Base-by-base conservation (phyloP, 2,888 invertebrate species). In the Proisotoma minuta region DNA sequence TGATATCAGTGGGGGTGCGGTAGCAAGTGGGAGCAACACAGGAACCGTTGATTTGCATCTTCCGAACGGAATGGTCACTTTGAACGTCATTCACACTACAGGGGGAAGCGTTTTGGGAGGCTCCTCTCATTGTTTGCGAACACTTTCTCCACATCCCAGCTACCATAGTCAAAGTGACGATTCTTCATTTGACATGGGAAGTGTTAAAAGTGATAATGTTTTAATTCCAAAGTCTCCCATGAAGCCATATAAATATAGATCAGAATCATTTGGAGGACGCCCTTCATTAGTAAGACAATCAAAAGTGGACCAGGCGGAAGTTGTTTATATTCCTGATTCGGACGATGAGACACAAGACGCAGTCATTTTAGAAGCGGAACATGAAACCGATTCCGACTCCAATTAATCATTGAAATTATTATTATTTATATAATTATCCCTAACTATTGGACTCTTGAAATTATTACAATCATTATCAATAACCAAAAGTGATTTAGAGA, bases 31-130 rank as follows among this genome's bases (percentile, higher is more conserved):
- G 20, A 18, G 39, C 26, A 66, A 56, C 40, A 34, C 65, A 5
- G 65, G 66, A 18, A 63, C 66, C 22, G 67, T 89, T 79, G 89
- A 89, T 77, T 78, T 89, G 66, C 88, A 89, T 76, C 81, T 84
- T 47, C 82, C 82, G 10, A 84, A 84, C 74, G 83, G 82, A 71
- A 82, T 84, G 12, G 82, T 85, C 22, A 85, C 79, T 22, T 75
- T 82, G 62, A 77, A 78, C 63, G 79, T 82, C 2, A 60, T 65
- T 15, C 60, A 65, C 39, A 50, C 62, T 22, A 60, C 58, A 10
- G 59, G 63, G 4, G 63, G 58, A 10, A 39, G 59, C 48, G 62
- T 53, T 22, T 26, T 62, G 10, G 50, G 60, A 3, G 60, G 63
- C 1, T 68, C 71, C 18, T 65, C 66, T 3, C 63, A 66, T 1